These are phyloP conservation scores for Geococcyx californianus DNA, from an alignment of 2,113 vertebrate species.

Conservation along the genomic window DNA sequence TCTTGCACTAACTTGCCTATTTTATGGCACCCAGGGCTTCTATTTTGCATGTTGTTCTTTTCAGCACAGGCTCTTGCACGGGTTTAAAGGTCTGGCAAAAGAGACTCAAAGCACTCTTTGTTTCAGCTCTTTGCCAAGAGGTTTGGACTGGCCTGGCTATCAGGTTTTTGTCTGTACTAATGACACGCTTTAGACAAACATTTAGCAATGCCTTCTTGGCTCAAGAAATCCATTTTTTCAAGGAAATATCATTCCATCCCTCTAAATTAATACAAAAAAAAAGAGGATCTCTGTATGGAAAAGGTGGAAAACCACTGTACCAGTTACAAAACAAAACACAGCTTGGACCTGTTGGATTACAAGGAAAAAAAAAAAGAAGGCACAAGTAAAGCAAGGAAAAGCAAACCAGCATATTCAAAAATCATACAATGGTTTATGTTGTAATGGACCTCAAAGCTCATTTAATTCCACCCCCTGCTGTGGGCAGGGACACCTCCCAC, in stretches of 20 bases:
- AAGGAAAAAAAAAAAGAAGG: not conserved
- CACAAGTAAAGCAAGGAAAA: not conserved
- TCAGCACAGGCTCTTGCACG: not conserved
- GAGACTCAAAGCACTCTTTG: not conserved
- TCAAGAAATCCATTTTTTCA: not conserved
- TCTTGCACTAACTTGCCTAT: not conserved
- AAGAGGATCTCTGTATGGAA: not conserved
- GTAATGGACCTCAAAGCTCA: no score
- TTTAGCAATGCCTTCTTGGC: not conserved
- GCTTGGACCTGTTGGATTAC: not conserved
- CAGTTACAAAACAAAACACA: not conserved
- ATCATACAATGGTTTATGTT: no score
- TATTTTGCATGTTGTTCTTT: not conserved
- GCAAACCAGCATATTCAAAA: not conserved
- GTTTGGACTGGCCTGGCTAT: not conserved
- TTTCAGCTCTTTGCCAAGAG: slow-evolving; percentile 2
- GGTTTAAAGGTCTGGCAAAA: not conserved
- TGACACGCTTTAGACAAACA: slow-evolving; percentile 1
- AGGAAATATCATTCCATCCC: not conserved
- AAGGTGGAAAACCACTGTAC: not conserved
- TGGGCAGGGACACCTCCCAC: no score
- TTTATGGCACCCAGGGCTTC: not conserved
- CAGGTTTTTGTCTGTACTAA: not conserved
- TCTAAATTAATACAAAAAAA: not conserved
- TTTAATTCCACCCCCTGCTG: no score